Percentiles rank a stretch among this genome's conserved stretches.
phyloP scores from a whole-genome alignment of 2,113 vertebrate species.

The Lipotes vexillifer region DNA sequence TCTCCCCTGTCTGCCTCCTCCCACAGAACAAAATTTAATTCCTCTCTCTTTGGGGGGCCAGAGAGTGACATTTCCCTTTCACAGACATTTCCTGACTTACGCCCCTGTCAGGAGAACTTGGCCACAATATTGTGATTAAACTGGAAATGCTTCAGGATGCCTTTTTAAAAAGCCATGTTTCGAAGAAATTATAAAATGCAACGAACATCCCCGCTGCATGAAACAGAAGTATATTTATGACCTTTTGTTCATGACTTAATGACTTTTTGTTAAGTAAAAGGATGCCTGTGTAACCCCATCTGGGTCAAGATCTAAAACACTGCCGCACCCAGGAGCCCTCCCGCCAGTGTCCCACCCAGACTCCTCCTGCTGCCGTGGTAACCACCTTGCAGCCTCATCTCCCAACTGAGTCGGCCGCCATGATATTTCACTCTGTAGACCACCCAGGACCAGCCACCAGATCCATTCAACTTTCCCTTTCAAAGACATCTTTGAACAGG shows the following conservation, averaged over 20 bases:
- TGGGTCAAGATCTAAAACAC: not conserved
- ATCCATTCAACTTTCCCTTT: not conserved
- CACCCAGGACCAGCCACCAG: not conserved
- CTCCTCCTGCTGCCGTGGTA: not conserved
- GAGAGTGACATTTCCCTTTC: not conserved
- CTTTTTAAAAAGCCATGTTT: not conserved
- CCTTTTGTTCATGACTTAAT: not conserved
- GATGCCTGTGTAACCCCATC: not conserved
- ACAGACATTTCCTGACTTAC: not conserved
- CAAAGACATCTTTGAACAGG: not conserved
- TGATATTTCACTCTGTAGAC: not conserved
- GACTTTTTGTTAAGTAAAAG: not conserved
- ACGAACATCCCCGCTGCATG: not conserved
- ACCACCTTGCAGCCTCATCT: not conserved
- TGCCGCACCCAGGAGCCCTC: not conserved
- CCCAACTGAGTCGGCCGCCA: not conserved
- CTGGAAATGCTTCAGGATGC: not conserved
- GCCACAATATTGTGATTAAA: not conserved
- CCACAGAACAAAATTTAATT: not conserved
- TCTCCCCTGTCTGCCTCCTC: fast-evolving
- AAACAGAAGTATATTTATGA: not conserved
- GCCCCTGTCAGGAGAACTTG: not conserved
- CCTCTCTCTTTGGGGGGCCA: not conserved
- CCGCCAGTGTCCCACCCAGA: fast-evolving
- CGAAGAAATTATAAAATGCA: not conserved